Percentiles rank a stretch among this genome's conserved stretches.
Conservation (phyloP, 1,140 invertebrate species). For the Musca domestica region DNA sequence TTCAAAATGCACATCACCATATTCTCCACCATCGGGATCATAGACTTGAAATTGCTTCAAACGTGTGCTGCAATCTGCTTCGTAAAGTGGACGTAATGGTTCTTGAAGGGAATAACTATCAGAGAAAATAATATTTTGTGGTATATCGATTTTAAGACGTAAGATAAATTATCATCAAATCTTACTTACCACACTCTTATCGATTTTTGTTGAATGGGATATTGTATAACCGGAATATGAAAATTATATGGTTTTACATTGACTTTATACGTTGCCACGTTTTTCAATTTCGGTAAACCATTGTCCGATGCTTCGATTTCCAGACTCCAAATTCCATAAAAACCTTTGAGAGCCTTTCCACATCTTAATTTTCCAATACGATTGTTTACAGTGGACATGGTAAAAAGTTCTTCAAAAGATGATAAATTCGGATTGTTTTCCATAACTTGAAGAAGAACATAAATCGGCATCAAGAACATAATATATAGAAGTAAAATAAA, state of each 20-base stretch:
- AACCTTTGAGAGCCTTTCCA: constrained; percentile 52
- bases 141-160: neutral
- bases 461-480: neutral
- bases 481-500: neutral
- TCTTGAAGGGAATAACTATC: constrained; percentile 31
- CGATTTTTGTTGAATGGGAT: constrained; percentile 38
- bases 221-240: constrained; percentile 54
- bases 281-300: constrained; percentile 38
- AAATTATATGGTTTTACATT: constrained; percentile 56
- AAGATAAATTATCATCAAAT: neutral
- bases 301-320: constrained; percentile 55
- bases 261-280: constrained; percentile 51
- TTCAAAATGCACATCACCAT: constrained; percentile 26
- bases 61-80: constrained; percentile 29
- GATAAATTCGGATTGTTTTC: constrained; percentile 23
- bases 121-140: neutral
- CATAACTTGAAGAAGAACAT: constrained; percentile 5
- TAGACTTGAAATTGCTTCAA: constrained; percentile 27
- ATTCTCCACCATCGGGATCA: constrained; percentile 29
- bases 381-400: constrained; percentile 47
- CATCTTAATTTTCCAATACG: constrained; percentile 52
- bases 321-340: constrained; percentile 54
- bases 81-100: constrained; percentile 29
- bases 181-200: constrained; percentile 44
- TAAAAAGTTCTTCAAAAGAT: constrained; percentile 52